Evolutionary conservation across 2,797 vertebrate species (phyloP).

Genomic region (Lagocephalus sceleratus): DNA sequence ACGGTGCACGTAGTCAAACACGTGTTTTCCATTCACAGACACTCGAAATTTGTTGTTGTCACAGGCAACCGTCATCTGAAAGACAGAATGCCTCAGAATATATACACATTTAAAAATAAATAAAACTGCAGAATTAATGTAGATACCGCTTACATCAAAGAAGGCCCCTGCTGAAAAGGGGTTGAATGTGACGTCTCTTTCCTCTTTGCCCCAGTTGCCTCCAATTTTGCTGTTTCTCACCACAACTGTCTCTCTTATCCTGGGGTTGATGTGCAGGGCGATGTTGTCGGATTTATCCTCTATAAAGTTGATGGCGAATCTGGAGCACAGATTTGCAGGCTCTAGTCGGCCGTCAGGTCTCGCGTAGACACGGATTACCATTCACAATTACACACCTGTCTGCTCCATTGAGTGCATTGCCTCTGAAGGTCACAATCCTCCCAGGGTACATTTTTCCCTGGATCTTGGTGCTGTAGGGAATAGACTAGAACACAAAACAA

Average conservation of each 20-base stretch:
- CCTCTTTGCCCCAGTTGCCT: slow-evolving; percentile 79
- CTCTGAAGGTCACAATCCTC: slow-evolving; percentile 80
- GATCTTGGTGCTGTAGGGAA: slow-evolving; percentile 72
- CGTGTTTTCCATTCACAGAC: slow-evolving; percentile 78
- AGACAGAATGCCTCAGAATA: not conserved
- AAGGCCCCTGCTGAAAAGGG: slow-evolving; percentile 81
- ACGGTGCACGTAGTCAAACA: slow-evolving; percentile 80
- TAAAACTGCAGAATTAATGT: not conserved
- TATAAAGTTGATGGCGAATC: slow-evolving; percentile 77
- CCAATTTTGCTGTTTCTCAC: slow-evolving; percentile 78
- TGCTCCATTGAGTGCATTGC: slow-evolving; percentile 67
- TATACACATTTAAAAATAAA: not conserved
- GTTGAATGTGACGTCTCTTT: slow-evolving; percentile 65
- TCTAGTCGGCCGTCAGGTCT: no score
- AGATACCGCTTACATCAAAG: slow-evolving; percentile 78
- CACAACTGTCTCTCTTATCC: slow-evolving; percentile 61
- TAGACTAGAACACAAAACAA: slow-evolving; percentile 48
- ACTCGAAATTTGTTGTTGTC: slow-evolving; percentile 79
- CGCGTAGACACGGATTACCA: not conserved
- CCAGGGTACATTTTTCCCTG: slow-evolving; percentile 78
- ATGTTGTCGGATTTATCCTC: slow-evolving; percentile 62
- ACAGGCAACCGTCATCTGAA: slow-evolving; percentile 82
- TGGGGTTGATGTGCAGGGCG: slow-evolving; percentile 78
- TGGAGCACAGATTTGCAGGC: slow-evolving; percentile 42
- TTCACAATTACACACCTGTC: slow-evolving; percentile 35